phyloP scores from a whole-genome alignment of 2,113 vertebrate genomes.

The Pycnonotus jocosus region DNA sequence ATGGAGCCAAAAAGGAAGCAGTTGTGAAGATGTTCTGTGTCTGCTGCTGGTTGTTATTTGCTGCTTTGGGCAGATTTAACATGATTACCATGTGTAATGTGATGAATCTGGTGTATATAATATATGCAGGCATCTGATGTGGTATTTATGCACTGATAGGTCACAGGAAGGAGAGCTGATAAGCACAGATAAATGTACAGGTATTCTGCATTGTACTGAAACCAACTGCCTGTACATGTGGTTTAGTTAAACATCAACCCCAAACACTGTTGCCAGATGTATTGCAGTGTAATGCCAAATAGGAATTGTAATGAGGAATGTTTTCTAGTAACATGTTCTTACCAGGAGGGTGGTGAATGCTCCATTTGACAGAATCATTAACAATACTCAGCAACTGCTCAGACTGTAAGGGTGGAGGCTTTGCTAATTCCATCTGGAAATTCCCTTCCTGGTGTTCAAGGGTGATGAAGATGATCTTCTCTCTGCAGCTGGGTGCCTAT shows the following conservation, averaged over 20 bases:
- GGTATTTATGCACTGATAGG: not conserved
- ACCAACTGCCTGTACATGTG: not conserved
- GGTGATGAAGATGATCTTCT: not conserved
- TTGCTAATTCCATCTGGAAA: not conserved
- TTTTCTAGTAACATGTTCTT: not conserved
- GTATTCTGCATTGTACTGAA: not conserved
- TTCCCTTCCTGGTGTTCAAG: not conserved
- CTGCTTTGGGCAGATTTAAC: conserved; percentile 1
- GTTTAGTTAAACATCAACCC: not conserved
- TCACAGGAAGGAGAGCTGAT: conserved; percentile 5
- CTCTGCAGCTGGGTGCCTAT: not conserved
- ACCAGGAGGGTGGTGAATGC: not conserved
- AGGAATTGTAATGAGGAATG: not conserved
- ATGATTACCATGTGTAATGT: not conserved
- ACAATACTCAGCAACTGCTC: not conserved
- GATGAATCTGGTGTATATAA: not conserved
- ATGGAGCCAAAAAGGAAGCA: not conserved
- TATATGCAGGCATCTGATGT: not conserved
- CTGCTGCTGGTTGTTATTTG: not conserved
- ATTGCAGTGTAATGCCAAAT: not conserved
- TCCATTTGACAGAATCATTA: not conserved
- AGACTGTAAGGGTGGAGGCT: not conserved
- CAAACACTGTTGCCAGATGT: not conserved
- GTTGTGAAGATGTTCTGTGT: not conserved
- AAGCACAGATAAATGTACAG: not conserved